A percentile compares a stretch with the other conserved stretches of the same genome.
phyloP scores from a whole-genome alignment of 2,797 vertebrate genomes.

The Amblyraja radiata region DNA sequence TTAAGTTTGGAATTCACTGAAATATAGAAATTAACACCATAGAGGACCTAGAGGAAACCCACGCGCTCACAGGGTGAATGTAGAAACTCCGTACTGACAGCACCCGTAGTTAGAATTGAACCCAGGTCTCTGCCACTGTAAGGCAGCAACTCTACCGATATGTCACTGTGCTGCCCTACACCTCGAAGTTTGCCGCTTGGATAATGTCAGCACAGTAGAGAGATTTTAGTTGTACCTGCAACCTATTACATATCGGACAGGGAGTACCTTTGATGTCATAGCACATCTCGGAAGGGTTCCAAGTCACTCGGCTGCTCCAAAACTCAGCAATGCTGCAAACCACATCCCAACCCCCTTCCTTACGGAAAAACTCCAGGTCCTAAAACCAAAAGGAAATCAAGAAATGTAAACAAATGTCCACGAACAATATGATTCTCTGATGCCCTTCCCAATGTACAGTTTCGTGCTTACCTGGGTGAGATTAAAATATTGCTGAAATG shows the following conservation, averaged over 20 bases:
- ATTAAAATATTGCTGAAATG: constrained; percentile 78
- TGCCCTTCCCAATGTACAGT: too few species aligned
- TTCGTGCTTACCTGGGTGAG: constrained; percentile 67
- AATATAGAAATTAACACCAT: background rate
- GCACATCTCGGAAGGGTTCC: constrained; percentile 64
- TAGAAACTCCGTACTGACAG: too few species aligned
- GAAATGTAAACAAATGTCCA: background rate
- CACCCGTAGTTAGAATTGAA: too few species aligned
- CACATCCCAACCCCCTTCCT: constrained; percentile 70
- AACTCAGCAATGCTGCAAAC: constrained; percentile 78
- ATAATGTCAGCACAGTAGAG: background rate
- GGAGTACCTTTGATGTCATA: constrained; percentile 70
- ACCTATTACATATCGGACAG: background rate
- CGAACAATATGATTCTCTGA: background rate
- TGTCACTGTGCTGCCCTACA: background rate
- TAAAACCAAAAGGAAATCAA: constrained; percentile 47
- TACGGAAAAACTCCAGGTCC: constrained; percentile 77
- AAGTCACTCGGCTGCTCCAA: constrained; percentile 83
- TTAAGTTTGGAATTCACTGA: background rate
- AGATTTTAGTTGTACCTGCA: background rate
- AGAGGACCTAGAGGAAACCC: too few species aligned
- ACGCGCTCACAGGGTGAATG: too few species aligned
- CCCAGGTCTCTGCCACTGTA: too few species aligned
- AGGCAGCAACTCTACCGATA: too few species aligned
- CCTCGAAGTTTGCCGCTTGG: background rate